Percentiles rank a stretch among this genome's conserved stretches.
Evolutionary conservation across 2,113 vertebrate genomes (phyloP).

Genomic region (Platichthys flesus): DNA sequence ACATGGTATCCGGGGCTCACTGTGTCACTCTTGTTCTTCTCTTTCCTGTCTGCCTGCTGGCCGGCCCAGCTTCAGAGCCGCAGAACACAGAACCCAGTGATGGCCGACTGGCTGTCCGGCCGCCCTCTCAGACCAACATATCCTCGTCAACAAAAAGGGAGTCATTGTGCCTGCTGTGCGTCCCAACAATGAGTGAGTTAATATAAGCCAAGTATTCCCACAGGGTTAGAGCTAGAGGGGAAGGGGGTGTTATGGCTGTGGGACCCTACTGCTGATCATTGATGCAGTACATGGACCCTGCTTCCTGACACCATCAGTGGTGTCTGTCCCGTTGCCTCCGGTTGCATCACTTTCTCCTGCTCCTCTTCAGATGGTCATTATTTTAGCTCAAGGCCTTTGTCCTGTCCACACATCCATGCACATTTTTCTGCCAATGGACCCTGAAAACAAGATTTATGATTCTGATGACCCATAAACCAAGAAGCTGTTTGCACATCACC

Average conservation of each 20-base stretch:
- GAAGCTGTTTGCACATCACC: no score
- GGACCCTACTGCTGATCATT: background rate
- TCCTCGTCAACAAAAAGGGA: slow-evolving; percentile 28
- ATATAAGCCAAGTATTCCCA: slow-evolving; percentile 59
- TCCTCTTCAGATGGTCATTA: slow-evolving; percentile 4
- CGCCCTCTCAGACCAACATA: slow-evolving; percentile 5
- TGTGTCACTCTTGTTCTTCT: slow-evolving; percentile 12
- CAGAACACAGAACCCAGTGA: slow-evolving; percentile 64
- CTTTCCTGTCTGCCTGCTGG: slow-evolving; percentile 49
- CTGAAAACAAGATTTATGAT: no score
- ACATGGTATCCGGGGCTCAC: slow-evolving; percentile 43
- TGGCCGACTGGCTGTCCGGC: slow-evolving; percentile 7
- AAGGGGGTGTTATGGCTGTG: background rate
- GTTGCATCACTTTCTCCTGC: background rate
- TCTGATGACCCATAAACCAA: no score
- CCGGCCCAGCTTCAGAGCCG: background rate
- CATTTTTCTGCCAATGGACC: no score
- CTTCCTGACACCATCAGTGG: background rate
- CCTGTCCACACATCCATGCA: background rate
- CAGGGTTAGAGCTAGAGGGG: background rate
- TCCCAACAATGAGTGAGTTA: slow-evolving; percentile 64
- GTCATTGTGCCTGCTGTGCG: slow-evolving; percentile 57
- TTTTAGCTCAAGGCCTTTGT: background rate
- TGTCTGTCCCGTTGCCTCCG: slow-evolving; percentile 24
- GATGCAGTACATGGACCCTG: background rate